Evolutionary conservation across 2,888 invertebrate genomes (phyloP), one percentile per base, ranked within the genome.

Genomic region (Dolichopus griseipennis): DNA sequence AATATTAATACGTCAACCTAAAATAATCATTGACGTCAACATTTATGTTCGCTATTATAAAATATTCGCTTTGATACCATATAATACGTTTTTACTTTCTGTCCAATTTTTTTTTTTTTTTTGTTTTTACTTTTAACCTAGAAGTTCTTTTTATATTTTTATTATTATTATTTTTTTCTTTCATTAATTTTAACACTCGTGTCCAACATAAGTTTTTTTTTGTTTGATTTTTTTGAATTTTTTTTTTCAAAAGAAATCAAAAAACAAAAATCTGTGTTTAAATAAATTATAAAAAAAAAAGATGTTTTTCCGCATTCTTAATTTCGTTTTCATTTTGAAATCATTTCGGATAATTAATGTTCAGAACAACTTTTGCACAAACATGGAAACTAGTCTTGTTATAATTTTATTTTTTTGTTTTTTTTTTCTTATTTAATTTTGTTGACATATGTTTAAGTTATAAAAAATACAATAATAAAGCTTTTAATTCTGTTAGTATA

Each of bases 251-350:
- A 41, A 41, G 15, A 41, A 41, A 41, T 12, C 9, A 41, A 41
- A 12, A n/a, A 9, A 12, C 8, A 41, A 41, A 41, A 41, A 41
- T 41, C 41, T 15, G 15, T 12, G 41, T 41, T 15, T 15, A 41
- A 41, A 41, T 41, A 41, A 15, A 18, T 18, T 3, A 52, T 1
- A 18, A 18, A 52, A 18, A 52, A 18, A 52, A 52, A 52, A 52
- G 52, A 52, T 52, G 52, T 52, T 52, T 52, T 52, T 52, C 52
- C 52, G 52, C 52, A 52, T 52, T 52, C 52, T 52, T 52, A 52
- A 52, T 52, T 52, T 52, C 52, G 52, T 52, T 52, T 52, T 52
- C 52, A 52, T 52, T 52, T 52, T 52, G 18, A 52, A 52, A 52
- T n/a, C 18, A 18, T 52, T 52, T n/a, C 15, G 15, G 18, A 52